Base-by-base conservation (phyloP, 2,888 invertebrate genomes). In the Rhyacophila evoluta region DNA sequence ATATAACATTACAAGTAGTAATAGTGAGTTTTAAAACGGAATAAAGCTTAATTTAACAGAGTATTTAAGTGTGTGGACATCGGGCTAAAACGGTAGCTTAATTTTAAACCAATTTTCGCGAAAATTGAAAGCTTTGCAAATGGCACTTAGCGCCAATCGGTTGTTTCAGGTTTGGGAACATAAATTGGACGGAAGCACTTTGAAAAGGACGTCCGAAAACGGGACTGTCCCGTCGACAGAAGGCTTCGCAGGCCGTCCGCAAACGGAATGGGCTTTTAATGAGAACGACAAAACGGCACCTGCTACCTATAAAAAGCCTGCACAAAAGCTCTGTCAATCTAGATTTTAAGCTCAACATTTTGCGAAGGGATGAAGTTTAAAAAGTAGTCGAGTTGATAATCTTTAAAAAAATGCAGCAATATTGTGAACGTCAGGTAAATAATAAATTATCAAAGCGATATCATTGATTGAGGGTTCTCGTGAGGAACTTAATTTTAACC, bases 191-290 rank as follows among this genome's bases (percentile, higher is more conserved):
- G 55, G 55, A 55, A 55, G 55, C 25, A 55, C 55, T 55, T 55
- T 19, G 55, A 55, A 19, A 8, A 19, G 55, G 55, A 55, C 25
- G 55, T 55, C 55, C 55, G 55, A 55, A 55, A 33, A 33, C 29
- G 29, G 29, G 55, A 8, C 55, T 25, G 55, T 15, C 19, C 69
- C 74, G 74, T 29, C 71, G 78, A 74, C 78, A 78, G 71, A 72
- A 71, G 74, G 71, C 67, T 39, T 39, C 77, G 69, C 77, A 68
- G 73, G 72, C 71, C 75, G 80, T 75, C 73, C 78, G 71, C 78
- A 72, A n/a, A 73, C 73, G 78, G 76, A 78, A 81, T 81, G 80
- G 75, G 74, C 70, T 74, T 81, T 81, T 81, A 81, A 81, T 81
- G 80, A 78, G 41, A 76, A 55, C 76, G 76, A 70, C 77, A 68